A percentile compares a stretch with the other conserved stretches of the same genome.
Conservation (phyloP, 2,797 vertebrate species). For the Bufotes viridis region DNA sequence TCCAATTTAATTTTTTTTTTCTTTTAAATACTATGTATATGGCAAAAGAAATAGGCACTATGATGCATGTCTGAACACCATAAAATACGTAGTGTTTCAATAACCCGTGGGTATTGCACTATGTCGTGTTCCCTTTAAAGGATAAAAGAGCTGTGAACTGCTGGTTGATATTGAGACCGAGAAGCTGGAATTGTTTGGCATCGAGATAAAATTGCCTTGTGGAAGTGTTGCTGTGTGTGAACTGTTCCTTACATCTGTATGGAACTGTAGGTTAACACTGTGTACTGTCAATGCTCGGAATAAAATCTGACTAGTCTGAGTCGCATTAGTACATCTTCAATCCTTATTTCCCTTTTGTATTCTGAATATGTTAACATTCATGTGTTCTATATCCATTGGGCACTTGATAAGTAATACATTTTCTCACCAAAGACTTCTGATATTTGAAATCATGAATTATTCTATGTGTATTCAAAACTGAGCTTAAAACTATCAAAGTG, state of each 20-base stretch:
- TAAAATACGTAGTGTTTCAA: too few species aligned
- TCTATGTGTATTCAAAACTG: conserved; percentile 47
- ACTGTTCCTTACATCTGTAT: background rate
- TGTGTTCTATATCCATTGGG: conserved; percentile 20
- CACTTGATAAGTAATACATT: conserved; percentile 41
- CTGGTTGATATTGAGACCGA: too few species aligned
- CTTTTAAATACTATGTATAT: too few species aligned
- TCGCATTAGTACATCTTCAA: background rate
- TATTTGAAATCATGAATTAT: conserved; percentile 48
- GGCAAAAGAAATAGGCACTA: too few species aligned
- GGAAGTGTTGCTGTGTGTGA: too few species aligned
- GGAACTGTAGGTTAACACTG: background rate
- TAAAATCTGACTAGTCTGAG: background rate
- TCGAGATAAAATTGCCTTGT: too few species aligned
- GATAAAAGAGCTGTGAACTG: too few species aligned
- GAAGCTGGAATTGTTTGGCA: too few species aligned
- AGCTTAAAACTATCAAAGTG: conserved; percentile 45
- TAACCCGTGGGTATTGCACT: too few species aligned
- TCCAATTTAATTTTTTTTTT: too few species aligned
- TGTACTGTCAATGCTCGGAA: background rate
- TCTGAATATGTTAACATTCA: conserved; percentile 4
- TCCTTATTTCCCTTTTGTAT: background rate
- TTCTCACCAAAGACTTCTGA: conserved; percentile 32
- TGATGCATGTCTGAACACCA: too few species aligned
- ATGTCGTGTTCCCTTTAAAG: too few species aligned